Percentiles rank a stretch among this genome's conserved stretches.
These are phyloP conservation scores for Esox lucius DNA, from an alignment of 2,797 vertebrate species.

Conservation along the genomic window DNA sequence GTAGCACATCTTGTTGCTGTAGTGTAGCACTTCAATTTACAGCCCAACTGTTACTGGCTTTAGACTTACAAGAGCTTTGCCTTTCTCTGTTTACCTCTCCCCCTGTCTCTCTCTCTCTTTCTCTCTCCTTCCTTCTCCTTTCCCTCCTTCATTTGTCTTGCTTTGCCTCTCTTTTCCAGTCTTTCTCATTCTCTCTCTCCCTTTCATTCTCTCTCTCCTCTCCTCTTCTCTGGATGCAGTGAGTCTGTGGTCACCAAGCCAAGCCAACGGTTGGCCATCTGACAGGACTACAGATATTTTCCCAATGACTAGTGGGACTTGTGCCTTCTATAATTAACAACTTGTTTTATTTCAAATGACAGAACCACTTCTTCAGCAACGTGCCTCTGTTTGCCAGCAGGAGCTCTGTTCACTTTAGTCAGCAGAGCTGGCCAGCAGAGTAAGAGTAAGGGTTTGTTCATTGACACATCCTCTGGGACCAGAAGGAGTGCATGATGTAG, in stretches of 20 bases:
- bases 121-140: neutral
- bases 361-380: neutral
- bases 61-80: neutral
- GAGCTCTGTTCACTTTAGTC: slow-evolving; percentile 25
- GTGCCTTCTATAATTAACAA: neutral
- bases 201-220: neutral
- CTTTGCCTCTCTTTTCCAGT: neutral
- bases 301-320: neutral
- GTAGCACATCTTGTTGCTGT: slow-evolving; percentile 39
- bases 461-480: slow-evolving; percentile 40
- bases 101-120: neutral
- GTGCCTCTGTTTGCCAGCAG: neutral
- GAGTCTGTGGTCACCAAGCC: slow-evolving; percentile 40
- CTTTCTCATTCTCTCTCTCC: neutral
- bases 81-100: neutral
- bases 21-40: slow-evolving; percentile 38
- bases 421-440: slow-evolving; percentile 12
- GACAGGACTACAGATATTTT: neutral
- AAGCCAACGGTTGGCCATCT: slow-evolving; percentile 52
- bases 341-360: neutral
- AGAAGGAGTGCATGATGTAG: neutral
- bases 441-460: slow-evolving; percentile 32
- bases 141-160: neutral
- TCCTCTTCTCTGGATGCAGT: slow-evolving; percentile 51
- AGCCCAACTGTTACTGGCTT: slow-evolving; percentile 27